Percentiles rank a stretch among this genome's conserved stretches.
Evolutionary conservation across 2,888 invertebrate genomes (phyloP).

Genomic region (Lumbricus terrestris): DNA sequence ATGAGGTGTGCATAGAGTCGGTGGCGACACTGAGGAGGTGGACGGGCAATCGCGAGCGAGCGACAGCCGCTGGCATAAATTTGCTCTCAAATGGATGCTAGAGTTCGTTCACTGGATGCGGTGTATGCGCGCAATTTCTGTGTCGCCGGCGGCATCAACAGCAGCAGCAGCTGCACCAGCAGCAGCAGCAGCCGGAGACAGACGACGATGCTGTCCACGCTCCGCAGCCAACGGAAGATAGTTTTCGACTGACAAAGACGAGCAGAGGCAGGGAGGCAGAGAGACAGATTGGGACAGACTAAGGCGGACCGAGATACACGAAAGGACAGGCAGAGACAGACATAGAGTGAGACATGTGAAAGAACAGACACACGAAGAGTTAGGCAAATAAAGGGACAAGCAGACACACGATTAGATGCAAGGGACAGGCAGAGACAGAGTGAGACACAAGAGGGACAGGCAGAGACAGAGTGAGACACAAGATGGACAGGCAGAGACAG

Average conservation of each 20-base stretch:
- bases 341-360: neutral
- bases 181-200: neutral
- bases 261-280: neutral
- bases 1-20: neutral
- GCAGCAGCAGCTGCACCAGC: no score
- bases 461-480: no score
- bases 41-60: neutral
- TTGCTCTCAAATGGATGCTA: neutral
- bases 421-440: no score
- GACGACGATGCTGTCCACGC: neutral
- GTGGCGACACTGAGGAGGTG: neutral
- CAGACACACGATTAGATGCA: no score
- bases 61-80: neutral
- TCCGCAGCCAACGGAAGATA: neutral
- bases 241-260: neutral
- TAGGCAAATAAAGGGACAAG: no score
- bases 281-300: neutral
- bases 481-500: no score
- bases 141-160: no score
- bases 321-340: neutral
- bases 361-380: no score
- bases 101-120: neutral
- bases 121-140: conserved; percentile 3
- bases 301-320: neutral
- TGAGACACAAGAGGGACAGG: no score